Evolutionary conservation across 2,797 vertebrate species (phyloP).

Genomic region (Crotalus adamanteus): DNA sequence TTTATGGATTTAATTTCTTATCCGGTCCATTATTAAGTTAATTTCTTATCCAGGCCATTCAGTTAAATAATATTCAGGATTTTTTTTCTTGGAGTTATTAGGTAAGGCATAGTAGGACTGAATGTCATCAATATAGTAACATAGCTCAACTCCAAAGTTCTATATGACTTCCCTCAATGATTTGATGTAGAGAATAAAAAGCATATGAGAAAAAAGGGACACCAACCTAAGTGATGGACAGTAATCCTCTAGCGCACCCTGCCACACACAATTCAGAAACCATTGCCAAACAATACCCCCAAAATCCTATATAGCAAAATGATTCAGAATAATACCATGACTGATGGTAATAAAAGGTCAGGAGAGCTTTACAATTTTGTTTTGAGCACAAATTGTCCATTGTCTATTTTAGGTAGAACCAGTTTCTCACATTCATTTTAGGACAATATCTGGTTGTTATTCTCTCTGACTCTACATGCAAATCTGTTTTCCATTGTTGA

Average conservation of each 20-base stretch:
- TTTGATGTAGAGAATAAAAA: not conserved
- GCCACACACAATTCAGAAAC: not conserved
- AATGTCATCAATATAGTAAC: not conserved
- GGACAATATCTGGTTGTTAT: not conserved
- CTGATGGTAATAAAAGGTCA: not conserved
- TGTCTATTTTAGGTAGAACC: not conserved
- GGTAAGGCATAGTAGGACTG: not conserved
- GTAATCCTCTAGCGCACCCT: not conserved
- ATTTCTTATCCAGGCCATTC: not conserved
- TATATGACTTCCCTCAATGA: not conserved
- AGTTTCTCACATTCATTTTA: not conserved
- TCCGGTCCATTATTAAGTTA: not conserved
- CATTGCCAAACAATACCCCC: not conserved
- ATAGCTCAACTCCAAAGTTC: not conserved
- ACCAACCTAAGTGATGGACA: not conserved
- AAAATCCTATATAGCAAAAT: not conserved
- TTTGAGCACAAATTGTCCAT: not conserved
- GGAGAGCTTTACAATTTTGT: not conserved
- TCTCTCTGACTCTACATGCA: not conserved
- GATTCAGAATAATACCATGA: not conserved
- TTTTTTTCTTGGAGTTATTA: not conserved
- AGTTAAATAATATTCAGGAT: too few relatives aligned
- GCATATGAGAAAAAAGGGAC: not conserved
- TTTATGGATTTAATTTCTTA: too few relatives aligned
- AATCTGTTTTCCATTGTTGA: not conserved